A percentile compares a stretch with the other conserved stretches of the same genome.
phyloP scores from a whole-genome alignment of 2,797 vertebrate genomes.

The Prionace glauca region DNA sequence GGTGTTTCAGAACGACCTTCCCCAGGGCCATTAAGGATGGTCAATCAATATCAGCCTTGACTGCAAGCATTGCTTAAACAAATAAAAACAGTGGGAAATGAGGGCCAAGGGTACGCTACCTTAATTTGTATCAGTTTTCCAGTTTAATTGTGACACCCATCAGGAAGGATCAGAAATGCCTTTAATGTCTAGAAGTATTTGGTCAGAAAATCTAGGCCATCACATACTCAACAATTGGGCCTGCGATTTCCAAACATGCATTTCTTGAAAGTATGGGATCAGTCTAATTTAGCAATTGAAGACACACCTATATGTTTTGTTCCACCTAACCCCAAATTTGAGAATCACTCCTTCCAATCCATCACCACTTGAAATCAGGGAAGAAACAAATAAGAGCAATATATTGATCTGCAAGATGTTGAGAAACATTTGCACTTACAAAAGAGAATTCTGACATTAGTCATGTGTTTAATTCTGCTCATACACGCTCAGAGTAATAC shows the following conservation, averaged over 20 bases:
- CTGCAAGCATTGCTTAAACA: not conserved
- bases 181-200: not conserved
- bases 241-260: not conserved
- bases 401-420: not conserved
- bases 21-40: too few species aligned
- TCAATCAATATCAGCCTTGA: too few species aligned
- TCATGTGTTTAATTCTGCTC: not conserved
- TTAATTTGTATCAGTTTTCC: not conserved
- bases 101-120: not conserved
- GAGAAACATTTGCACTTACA: not conserved
- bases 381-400: not conserved
- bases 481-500: not conserved
- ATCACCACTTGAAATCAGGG: not conserved
- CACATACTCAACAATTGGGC: not conserved
- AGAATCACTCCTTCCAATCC: not conserved
- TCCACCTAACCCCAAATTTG: not conserved
- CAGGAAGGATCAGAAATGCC: not conserved
- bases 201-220: not conserved
- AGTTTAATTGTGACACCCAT: not conserved
- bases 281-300: not conserved
- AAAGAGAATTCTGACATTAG: not conserved
- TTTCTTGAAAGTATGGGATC: not conserved
- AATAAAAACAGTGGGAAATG: not conserved
- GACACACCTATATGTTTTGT: not conserved
- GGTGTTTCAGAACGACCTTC: too few species aligned